Base-by-base conservation (phyloP, 2,113 vertebrate species). In the Eulemur rufifrons region DNA sequence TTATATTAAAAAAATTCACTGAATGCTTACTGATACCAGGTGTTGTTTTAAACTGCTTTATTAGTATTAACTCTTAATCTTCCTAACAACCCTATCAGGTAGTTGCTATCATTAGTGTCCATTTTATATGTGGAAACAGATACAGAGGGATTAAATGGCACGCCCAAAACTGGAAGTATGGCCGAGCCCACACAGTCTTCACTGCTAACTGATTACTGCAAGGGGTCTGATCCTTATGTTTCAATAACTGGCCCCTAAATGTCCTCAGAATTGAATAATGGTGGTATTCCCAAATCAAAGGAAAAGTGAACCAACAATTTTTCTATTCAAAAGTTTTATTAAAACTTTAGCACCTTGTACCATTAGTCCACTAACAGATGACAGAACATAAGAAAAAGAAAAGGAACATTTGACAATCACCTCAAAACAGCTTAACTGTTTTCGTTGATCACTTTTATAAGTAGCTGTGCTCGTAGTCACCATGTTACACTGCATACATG, bases 41-140 rank as follows among this genome's bases (percentile, higher is more conserved):
- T 29, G 71, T 64, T 54, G 25, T 93, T 92, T 61, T 59, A 95
- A 97, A 42, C 88, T 91, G n/a, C 52, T 74, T 84, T 61, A 69
- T 13, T n/a, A 81, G 45, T 89, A 77, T 76, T 86, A 94, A 66
- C 34, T 82, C n/a, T 69, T 52, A 83, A 77, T 45, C 34, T 86
- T 91, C 37, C 11, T 23, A 87, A 87, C 52, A 73, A 52, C 8
- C 17, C 39, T 78, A 74, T 11, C 39, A 47, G 29, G 27, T 23
- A 50, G 25, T 17, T 89, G 50, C 47, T 88, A 68, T 80, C 59
- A 54, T 23, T 84, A 93, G n/a, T 52, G 8, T 85, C 71, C 47
- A 80, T n/a, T 87, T 83, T 69, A 17, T 17, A 85, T 54, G 15
- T 63, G 17, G 56, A 61, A 93, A 88, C 39, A 85, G 56, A 91